Evolutionary conservation across 2,888 invertebrate genomes (phyloP), one percentile per base, ranked within the genome.

Genomic region (Drosophila birchii): DNA sequence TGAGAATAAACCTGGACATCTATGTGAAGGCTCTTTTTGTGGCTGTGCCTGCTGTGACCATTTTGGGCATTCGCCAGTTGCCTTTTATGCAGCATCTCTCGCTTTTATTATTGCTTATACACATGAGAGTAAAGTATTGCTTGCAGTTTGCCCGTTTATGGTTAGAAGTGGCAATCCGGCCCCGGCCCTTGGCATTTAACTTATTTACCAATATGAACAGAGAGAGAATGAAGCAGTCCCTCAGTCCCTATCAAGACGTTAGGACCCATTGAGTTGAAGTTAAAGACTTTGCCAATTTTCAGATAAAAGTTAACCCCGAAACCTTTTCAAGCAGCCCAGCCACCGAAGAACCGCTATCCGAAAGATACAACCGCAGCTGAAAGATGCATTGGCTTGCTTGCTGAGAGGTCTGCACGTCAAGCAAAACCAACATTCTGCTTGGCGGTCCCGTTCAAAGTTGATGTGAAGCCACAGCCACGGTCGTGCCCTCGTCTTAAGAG

Each of bases 51-150:
- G 60, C 54, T 68, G 75, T 79, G 88, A 67, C 86, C 89, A 88
- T 88, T 86, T 86, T 77, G 71, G 88, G 88, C 58, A 60, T 60
- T 76, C 76, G 75, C 89, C 82, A 76, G 86, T 81, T 89, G 72
- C 89, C 86, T 68, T 86, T 75, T 86, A 81, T 41, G 73, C 45
- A 43, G 55, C 79, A 66, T 87, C 82, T 87, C 81, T 82, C 70
- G 88, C 75, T 88, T 87, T 88, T 82, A 81, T 74, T 82, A 74
- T 78, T 68, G 61, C 51, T 44, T 20, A 49, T 54, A 68, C 60
- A 59, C 60, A 61, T 18, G 60, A 41, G n/a, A 29, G 60, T 41
- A 41, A 14, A 29, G 60, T 41, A 59, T 34, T 43, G 60, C 59
- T 32, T 36, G 67, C 36, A 51, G 66, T 36, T 36, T 51, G 26